phyloP scores from a whole-genome alignment of 1,140 invertebrate species.

The Bombus terrestris region DNA sequence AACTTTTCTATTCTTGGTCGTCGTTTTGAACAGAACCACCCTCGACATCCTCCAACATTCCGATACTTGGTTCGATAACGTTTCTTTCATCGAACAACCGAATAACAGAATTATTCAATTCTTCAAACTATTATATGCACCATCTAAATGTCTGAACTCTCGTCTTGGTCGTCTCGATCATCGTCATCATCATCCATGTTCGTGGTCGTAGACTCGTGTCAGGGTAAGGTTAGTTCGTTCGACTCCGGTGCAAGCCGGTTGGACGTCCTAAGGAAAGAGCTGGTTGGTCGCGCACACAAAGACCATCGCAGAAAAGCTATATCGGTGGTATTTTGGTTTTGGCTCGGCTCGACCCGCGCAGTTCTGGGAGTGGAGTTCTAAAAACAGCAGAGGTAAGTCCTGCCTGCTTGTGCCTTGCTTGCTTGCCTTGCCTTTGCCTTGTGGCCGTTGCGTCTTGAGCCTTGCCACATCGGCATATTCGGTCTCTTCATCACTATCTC shows the following conservation, averaged over 20 bases:
- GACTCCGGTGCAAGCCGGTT: conserved; percentile 62
- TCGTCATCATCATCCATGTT: conserved; percentile 4
- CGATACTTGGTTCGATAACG: too few species aligned
- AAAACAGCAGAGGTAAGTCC: conserved; percentile 83
- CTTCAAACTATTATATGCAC: not conserved
- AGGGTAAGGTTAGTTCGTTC: conserved; percentile 56
- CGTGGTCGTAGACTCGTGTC: conserved; percentile 26
- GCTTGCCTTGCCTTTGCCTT: conserved; percentile 20
- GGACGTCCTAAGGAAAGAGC: conserved; percentile 55
- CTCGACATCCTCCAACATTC: too few species aligned
- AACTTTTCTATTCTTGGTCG: too few species aligned
- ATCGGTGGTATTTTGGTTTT: conserved; percentile 82
- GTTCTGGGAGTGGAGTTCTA: conserved; percentile 83
- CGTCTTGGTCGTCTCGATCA: not conserved
- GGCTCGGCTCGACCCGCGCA: conserved; percentile 81
- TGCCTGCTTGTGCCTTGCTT: conserved; percentile 60
- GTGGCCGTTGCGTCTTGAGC: conserved; percentile 6
- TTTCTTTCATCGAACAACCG: too few species aligned
- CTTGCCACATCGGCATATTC: conserved; percentile 13
- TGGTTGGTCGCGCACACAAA: conserved; percentile 62
- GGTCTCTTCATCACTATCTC: not conserved
- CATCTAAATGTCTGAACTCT: not conserved
- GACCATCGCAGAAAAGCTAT: conserved; percentile 65
- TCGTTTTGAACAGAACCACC: too few species aligned
- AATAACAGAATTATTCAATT: too few species aligned